Evolutionary conservation across 2,888 invertebrate species (phyloP).

Genomic region (Dascillus cervinus): DNA sequence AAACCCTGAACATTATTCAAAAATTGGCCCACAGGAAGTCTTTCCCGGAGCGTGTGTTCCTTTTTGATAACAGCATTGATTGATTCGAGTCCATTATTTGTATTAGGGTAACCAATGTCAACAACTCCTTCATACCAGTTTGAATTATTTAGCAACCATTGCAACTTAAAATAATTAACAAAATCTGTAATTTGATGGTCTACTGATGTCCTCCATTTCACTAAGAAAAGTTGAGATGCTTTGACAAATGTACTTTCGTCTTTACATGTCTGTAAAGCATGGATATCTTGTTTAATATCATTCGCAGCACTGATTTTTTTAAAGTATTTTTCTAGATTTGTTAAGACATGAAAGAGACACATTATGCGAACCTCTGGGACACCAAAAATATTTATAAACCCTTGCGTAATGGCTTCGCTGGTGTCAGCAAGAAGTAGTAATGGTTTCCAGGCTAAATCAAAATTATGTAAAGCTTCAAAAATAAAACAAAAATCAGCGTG

Average conservation of each 20-base stretch:
- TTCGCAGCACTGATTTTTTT: neutral
- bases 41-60: constrained; percentile 1
- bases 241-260: constrained; percentile 3
- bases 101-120: constrained; percentile 1
- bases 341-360: constrained; percentile 4
- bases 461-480: constrained; percentile 4
- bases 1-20: constrained; percentile 1
- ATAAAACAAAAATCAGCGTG: constrained; percentile 1
- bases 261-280: constrained; percentile 5
- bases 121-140: neutral
- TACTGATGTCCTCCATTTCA: neutral
- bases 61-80: neutral
- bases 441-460: constrained; percentile 3
- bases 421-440: neutral
- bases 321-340: constrained; percentile 4
- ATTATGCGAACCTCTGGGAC: constrained; percentile 1
- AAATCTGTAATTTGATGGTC: neutral
- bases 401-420: constrained; percentile 1
- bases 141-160: neutral
- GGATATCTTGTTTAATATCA: constrained; percentile 3
- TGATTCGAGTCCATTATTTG: neutral
- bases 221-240: constrained; percentile 1
- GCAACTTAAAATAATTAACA: neutral
- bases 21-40: constrained; percentile 3
- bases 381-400: constrained; percentile 2